Conservation (phyloP, 1,140 invertebrate species). For the Wasmannia auropunctata region DNA sequence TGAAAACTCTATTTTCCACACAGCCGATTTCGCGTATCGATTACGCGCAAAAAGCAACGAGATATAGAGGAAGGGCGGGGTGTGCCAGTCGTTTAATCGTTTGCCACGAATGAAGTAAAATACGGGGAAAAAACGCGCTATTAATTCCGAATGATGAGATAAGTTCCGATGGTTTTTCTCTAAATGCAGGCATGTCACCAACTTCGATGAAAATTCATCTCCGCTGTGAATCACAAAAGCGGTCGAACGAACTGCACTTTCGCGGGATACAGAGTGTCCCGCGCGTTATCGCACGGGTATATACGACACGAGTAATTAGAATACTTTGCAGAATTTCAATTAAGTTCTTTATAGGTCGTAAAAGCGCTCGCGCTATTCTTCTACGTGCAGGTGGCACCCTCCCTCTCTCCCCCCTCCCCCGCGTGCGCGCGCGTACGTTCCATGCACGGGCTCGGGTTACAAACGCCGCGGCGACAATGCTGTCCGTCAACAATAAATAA, state of each 20-base stretch:
- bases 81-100: not conserved
- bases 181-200: not conserved
- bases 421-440: not conserved
- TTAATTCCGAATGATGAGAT: conserved; percentile 2
- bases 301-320: conserved; percentile 8
- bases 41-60: conserved; percentile 11
- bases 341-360: conserved; percentile 31
- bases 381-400: not conserved
- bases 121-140: not conserved
- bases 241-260: not conserved
- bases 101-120: conserved; percentile 8
- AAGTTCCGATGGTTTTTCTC: conserved; percentile 21
- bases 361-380: conserved; percentile 8
- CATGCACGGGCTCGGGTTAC: not conserved
- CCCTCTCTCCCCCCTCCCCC: too few species aligned
- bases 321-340: conserved; percentile 47
- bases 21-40: conserved; percentile 49
- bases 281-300: not conserved
- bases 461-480: conserved; percentile 41
- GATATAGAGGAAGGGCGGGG: not conserved
- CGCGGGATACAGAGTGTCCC: not conserved
- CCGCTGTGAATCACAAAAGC: not conserved
- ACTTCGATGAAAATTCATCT: not conserved
- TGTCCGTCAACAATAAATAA: conserved; percentile 58
- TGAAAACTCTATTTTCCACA: conserved; percentile 42